These are phyloP conservation scores for Balearica regulorum DNA, from an alignment of 2,797 vertebrate species.

Conservation along the genomic window DNA sequence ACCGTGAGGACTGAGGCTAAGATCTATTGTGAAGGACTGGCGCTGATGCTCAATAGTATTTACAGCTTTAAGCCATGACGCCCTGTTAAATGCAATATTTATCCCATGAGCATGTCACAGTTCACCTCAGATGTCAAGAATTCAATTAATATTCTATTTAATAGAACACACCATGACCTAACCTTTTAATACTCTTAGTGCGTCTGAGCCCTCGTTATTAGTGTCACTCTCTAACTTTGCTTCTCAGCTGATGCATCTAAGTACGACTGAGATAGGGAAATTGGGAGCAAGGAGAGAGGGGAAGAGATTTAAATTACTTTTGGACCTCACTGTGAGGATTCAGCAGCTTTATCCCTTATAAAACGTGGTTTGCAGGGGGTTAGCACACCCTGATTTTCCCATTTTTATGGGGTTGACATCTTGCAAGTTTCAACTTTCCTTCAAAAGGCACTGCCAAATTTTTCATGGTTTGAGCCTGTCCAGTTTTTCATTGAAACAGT, in stretches of 20 bases:
- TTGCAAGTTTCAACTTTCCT: not conserved
- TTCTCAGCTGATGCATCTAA: slow-evolving; percentile 26
- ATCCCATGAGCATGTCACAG: slow-evolving; percentile 56
- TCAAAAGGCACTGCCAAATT: not conserved
- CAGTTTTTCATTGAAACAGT: not conserved
- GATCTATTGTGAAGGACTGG: slow-evolving; percentile 5
- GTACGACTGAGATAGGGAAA: slow-evolving; percentile 29
- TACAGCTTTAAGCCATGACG: slow-evolving; percentile 32
- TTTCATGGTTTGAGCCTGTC: not conserved
- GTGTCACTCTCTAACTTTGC: slow-evolving; percentile 46
- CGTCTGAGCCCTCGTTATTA: slow-evolving; percentile 26
- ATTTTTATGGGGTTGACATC: not conserved
- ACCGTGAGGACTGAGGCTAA: not conserved
- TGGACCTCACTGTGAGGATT: slow-evolving; percentile 42
- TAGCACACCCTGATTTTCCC: not conserved
- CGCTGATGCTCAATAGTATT: slow-evolving; percentile 2
- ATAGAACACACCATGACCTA: slow-evolving; percentile 47
- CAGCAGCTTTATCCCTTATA: slow-evolving; percentile 22
- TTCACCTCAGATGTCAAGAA: slow-evolving; percentile 57
- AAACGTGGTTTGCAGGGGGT: not conserved
- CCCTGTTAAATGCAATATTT: slow-evolving; percentile 58
- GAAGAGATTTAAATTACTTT: slow-evolving; percentile 4
- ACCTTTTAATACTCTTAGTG: slow-evolving; percentile 51
- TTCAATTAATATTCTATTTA: slow-evolving; percentile 63
- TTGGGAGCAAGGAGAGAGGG: not conserved